Evolutionary conservation across 2,797 vertebrate species (phyloP).

Genomic region (Coendou prehensilis): DNA sequence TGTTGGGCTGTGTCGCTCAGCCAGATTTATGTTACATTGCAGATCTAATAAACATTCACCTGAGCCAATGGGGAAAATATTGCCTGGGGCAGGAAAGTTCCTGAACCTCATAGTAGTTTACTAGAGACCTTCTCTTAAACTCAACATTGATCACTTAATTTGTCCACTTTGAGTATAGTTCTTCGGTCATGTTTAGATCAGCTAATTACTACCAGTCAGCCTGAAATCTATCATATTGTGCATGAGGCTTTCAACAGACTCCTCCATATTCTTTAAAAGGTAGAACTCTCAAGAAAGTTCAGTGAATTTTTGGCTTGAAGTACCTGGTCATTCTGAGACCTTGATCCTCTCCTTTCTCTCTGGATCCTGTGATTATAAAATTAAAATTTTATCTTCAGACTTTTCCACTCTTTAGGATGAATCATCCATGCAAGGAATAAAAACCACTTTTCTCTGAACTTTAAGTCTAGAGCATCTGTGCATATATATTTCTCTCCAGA

Average conservation of each 20-base stretch:
- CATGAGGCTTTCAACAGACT: background rate
- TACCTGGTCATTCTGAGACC: background rate
- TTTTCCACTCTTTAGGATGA: slow-evolving; percentile 62
- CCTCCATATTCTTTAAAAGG: slow-evolving; percentile 55
- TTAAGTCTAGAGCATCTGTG: slow-evolving; percentile 15
- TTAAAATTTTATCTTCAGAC: slow-evolving; percentile 71
- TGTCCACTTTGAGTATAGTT: background rate
- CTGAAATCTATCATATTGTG: background rate
- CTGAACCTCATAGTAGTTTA: background rate
- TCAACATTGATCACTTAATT: slow-evolving; percentile 14
- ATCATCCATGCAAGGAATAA: slow-evolving; percentile 58
- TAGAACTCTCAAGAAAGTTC: slow-evolving; percentile 42
- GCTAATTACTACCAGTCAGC: background rate
- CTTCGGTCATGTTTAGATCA: background rate
- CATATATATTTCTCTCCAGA: background rate
- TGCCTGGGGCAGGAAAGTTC: background rate
- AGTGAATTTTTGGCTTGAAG: slow-evolving; percentile 19
- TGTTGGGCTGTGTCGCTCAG: background rate
- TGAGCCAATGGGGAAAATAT: background rate
- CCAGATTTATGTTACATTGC: background rate
- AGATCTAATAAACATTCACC: background rate
- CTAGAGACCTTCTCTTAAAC: slow-evolving; percentile 12
- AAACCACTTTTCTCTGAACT: slow-evolving; percentile 46
- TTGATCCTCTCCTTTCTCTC: background rate
- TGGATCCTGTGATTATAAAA: slow-evolving; percentile 61